Evolutionary conservation across 2,888 invertebrate genomes (phyloP).

Genomic region (Agonopterix arenella): DNA sequence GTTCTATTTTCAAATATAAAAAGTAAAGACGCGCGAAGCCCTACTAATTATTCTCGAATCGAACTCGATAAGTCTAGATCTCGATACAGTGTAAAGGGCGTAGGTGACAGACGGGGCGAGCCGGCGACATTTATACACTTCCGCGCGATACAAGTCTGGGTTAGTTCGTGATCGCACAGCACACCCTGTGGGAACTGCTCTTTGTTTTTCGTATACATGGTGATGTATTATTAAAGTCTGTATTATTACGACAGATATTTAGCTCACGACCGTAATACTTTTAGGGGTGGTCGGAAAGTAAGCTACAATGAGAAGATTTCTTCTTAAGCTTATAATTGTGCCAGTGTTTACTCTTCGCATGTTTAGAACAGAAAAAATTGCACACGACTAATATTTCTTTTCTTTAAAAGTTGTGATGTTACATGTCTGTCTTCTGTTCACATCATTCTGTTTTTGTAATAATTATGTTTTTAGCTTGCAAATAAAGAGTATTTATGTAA

Average conservation of each 20-base stretch:
- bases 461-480: no score
- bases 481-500: no score
- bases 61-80: slow-evolving; percentile 38
- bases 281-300: neutral
- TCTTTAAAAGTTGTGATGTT: no score
- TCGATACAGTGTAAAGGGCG: slow-evolving; percentile 57
- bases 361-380: no score
- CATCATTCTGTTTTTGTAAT: no score
- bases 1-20: no score
- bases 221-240: neutral
- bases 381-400: no score
- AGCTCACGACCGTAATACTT: neutral
- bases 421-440: no score
- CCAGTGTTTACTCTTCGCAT: no score
- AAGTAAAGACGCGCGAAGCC: no score
- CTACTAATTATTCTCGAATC: slow-evolving; percentile 24
- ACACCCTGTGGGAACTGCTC: slow-evolving; percentile 70
- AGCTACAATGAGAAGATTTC: neutral
- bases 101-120: slow-evolving; percentile 70
- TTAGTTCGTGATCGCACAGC: slow-evolving; percentile 70
- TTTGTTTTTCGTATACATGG: slow-evolving; percentile 30
- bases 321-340: no score
- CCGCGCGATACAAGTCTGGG: slow-evolving; percentile 61
- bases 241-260: neutral
- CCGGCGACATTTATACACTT: slow-evolving; percentile 64